A percentile compares a stretch with the other conserved stretches of the same genome.
These are phyloP conservation scores for Vidua macroura DNA, from an alignment of 2,113 vertebrate species.

Conservation along the genomic window DNA sequence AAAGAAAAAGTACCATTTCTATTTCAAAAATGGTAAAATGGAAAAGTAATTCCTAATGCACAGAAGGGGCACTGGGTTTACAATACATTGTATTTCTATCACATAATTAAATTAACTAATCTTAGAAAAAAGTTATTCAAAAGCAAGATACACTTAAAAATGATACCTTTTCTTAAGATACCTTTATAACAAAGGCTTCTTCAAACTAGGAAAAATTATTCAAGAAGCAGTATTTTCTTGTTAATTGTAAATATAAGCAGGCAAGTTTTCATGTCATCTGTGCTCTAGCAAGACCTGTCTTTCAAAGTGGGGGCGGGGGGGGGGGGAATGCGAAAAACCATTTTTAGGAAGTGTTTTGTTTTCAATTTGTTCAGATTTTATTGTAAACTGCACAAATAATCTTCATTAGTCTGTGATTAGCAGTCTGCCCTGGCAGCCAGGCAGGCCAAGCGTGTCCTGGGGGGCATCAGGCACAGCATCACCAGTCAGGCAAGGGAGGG, in stretches of 20 bases:
- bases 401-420: not conserved
- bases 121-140: not conserved
- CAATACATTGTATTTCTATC: not conserved
- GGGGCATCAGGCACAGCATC: not conserved
- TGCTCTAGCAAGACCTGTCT: not conserved
- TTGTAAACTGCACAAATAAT: not conserved
- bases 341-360: not conserved
- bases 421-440: not conserved
- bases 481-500: accelerated
- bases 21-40: not conserved
- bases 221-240: not conserved
- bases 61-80: not conserved
- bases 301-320: not conserved
- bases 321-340: accelerated
- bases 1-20: not conserved
- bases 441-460: accelerated
- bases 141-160: not conserved
- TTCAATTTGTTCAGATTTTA: not conserved
- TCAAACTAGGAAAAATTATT: not conserved
- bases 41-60: not conserved
- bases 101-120: not conserved
- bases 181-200: not conserved
- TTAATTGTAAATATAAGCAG: not conserved
- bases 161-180: not conserved
- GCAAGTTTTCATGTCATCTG: not conserved